phyloP scores from a whole-genome alignment of 2,113 vertebrate species.

The human (Homo sapiens) region DNA sequence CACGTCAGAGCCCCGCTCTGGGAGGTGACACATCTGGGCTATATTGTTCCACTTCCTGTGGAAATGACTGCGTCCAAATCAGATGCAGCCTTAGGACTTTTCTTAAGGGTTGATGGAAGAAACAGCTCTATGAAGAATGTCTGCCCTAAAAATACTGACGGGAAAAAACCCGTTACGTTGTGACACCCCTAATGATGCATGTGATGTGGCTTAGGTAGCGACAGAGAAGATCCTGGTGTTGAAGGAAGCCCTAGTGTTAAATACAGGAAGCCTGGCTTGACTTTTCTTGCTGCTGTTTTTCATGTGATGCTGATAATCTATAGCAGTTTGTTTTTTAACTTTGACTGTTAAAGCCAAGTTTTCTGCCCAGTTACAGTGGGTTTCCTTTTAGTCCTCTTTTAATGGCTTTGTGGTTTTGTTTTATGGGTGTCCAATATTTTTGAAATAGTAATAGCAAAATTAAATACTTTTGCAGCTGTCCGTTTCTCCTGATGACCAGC shows the following conservation, averaged over 20 bases:
- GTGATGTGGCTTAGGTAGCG: neutral
- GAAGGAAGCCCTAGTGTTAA: neutral
- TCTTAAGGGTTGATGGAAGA: neutral
- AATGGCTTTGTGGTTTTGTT: neutral
- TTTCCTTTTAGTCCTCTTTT: neutral
- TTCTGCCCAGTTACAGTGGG: neutral
- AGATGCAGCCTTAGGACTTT: neutral
- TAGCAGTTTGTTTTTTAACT: neutral
- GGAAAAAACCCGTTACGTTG: neutral
- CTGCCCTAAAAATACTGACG: neutral
- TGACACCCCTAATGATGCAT: neutral
- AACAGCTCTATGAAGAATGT: neutral
- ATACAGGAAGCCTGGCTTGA: neutral
- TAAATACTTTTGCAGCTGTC: neutral
- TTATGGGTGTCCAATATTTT: neutral
- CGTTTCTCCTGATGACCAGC: neutral
- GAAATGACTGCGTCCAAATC: neutral
- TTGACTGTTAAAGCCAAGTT: neutral
- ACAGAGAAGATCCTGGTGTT: neutral
- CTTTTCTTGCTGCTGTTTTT: neutral
- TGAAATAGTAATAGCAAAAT: neutral
- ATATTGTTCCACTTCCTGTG: neutral
- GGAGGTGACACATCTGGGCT: neutral
- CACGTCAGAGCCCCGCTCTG: neutral
- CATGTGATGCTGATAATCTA: neutral